A percentile compares a stretch with the other conserved stretches of the same genome.
phyloP scores from a whole-genome alignment of 2,113 vertebrate species.

The Cebidichthys violaceus region DNA sequence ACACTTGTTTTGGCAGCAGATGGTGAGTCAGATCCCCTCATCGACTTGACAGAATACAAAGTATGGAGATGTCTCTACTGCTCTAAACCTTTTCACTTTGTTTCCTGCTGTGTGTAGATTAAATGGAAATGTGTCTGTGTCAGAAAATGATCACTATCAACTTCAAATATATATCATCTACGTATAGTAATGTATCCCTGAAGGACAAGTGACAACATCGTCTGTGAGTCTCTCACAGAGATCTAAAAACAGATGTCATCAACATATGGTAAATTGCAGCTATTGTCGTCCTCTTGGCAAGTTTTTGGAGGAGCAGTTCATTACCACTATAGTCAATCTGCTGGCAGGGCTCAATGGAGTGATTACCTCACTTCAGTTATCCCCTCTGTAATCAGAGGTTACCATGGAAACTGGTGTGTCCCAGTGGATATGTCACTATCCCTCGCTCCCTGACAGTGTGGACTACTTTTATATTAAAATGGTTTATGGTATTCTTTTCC shows the following conservation, averaged over 20 bases:
- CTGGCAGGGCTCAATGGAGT: conserved; percentile 68
- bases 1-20: conserved; percentile 27
- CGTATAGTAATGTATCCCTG: not conserved
- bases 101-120: not conserved
- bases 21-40: conserved; percentile 15
- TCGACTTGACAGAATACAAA: conserved; percentile 3
- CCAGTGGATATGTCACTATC: conserved; percentile 58
- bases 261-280: conserved; percentile 30
- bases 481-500: conserved; percentile 18
- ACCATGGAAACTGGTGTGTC: conserved; percentile 82
- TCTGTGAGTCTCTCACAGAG: conserved; percentile 5
- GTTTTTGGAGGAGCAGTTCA: conserved; percentile 55
- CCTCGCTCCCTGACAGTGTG: conserved; percentile 9
- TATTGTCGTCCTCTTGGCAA: conserved; percentile 22
- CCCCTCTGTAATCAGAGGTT: conserved; percentile 76
- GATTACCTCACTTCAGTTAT: conserved; percentile 79
- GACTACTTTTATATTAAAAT: conserved; percentile 20
- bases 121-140: not conserved
- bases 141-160: not conserved
- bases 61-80: not conserved
- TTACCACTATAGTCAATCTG: conserved; percentile 67
- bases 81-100: conserved; percentile 8
- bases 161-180: not conserved
- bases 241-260: conserved; percentile 29
- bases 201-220: not conserved